Conservation (phyloP, 1,140 invertebrate genomes). For the Sitophilus oryzae region DNA sequence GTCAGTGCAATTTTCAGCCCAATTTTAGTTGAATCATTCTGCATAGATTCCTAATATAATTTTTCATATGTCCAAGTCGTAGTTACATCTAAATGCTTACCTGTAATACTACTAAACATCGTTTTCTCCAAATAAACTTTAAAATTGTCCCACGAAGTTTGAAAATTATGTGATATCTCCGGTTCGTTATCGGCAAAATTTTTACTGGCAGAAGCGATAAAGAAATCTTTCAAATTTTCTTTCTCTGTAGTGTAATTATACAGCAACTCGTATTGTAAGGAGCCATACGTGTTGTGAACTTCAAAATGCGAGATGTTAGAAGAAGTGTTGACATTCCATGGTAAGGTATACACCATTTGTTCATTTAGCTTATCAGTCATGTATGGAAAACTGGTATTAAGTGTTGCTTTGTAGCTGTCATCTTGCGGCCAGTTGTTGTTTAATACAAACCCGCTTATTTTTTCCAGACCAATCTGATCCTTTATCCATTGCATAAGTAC, state of each 20-base stretch:
- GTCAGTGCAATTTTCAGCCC: no score
- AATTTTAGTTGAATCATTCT: no score
- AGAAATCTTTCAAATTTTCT: background rate
- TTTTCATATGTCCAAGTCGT: no score
- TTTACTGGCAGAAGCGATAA: conserved; percentile 28
- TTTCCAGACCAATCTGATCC: background rate
- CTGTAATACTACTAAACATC: conserved; percentile 24
- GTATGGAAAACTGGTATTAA: conserved; percentile 31
- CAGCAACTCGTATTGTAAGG: conserved; percentile 13
- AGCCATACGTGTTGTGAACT: conserved; percentile 34
- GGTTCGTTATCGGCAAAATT: conserved; percentile 15
- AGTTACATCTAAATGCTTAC: no score
- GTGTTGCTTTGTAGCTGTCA: conserved; percentile 27
- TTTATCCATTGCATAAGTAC: conserved; percentile 25
- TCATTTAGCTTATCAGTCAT: conserved; percentile 17
- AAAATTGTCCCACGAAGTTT: conserved; percentile 35
- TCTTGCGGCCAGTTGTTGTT: conserved; percentile 40
- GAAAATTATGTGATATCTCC: conserved; percentile 23
- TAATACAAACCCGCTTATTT: conserved; percentile 34
- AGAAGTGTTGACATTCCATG: conserved; percentile 29
- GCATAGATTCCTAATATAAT: no score
- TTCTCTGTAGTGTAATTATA: conserved; percentile 14
- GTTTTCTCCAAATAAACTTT: conserved; percentile 30
- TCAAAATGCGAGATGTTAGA: conserved; percentile 23
- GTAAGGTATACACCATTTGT: conserved; percentile 31